Base-by-base conservation (phyloP, 2,888 invertebrate species). In the Pammene aurita region DNA sequence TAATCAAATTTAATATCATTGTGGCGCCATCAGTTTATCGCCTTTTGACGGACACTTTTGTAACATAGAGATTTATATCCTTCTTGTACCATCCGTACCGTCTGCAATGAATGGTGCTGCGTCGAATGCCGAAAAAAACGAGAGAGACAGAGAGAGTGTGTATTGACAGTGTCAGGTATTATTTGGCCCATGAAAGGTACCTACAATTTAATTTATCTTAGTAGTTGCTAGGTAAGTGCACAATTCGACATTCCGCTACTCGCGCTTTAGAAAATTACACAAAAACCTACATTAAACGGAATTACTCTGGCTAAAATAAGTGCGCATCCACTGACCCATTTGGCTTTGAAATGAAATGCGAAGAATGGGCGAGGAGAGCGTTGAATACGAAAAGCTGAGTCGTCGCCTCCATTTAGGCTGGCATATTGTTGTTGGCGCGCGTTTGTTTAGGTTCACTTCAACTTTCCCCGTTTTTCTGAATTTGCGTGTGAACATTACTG, bases 271-370 rank as follows among this genome's bases (percentile, higher is more conserved):
- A 16, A 65, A 48, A 54, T 61, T 54, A 48, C 18, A 54, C 42
- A 26, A 44, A 61, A 67, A 61, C 46, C 50, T 61, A 60, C 70
- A 66, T 69, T 70, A 68, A 69, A 76, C 71, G 75, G 71, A 80
- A 74, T 76, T 78, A 80, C 78, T 78, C 77, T 67, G 74, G 76
- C 75, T 78, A 79, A 79, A 80, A 75, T 78, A 80, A 81, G 83
- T 81, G 77, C 76, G 79, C 80, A 82, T 83, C 83, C 81, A 78
- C 83, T 87, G 89, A 88, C 88, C 89, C 79, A 88, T 86, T 89
- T 89, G 84, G 85, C 85, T 87, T 87, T 84, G 82, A 87, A 87
- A 87, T 84, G 87, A 85, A 88, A 84, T 84, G 84, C 83, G 86
- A 88, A 88, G 87, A 86, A 81, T 81, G 78, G 80, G 74, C 83